Conservation (phyloP, 2,113 vertebrate genomes). For the Poecilia latipinna region DNA sequence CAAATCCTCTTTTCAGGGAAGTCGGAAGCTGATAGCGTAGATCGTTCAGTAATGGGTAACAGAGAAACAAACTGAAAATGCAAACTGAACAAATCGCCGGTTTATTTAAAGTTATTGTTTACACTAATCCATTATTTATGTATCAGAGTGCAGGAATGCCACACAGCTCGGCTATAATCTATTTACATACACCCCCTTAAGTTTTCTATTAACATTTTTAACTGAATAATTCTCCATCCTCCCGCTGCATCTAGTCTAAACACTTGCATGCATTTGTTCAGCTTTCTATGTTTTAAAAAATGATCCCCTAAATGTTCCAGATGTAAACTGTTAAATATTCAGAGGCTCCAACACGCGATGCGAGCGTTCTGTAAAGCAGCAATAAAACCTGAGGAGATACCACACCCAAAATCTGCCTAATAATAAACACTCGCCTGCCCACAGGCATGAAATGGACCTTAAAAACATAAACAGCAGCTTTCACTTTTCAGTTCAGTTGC, state of each 20-base stretch:
- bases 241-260: neutral
- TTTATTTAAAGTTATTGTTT: constrained; percentile 25
- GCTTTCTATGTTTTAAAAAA: neutral
- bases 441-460: constrained; percentile 16
- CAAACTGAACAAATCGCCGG: constrained; percentile 20
- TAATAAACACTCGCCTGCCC: constrained; percentile 37
- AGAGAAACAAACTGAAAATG: constrained; percentile 24
- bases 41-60: constrained; percentile 16
- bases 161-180: neutral
- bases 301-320: neutral
- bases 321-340: constrained; percentile 12
- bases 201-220: neutral
- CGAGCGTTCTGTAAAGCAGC: constrained; percentile 21
- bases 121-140: constrained; percentile 44
- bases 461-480: constrained; percentile 1
- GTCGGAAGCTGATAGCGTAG: constrained; percentile 9
- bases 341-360: neutral
- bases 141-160: neutral
- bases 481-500: neutral
- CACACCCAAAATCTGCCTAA: constrained; percentile 19
- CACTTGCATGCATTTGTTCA: neutral
- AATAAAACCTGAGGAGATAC: constrained; percentile 16
- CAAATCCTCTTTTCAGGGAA: neutral
- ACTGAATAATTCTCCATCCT: neutral
- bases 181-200: neutral